Base-by-base conservation (phyloP, 92 coral and sea anemone species). In the Nematostella vectensis region DNA sequence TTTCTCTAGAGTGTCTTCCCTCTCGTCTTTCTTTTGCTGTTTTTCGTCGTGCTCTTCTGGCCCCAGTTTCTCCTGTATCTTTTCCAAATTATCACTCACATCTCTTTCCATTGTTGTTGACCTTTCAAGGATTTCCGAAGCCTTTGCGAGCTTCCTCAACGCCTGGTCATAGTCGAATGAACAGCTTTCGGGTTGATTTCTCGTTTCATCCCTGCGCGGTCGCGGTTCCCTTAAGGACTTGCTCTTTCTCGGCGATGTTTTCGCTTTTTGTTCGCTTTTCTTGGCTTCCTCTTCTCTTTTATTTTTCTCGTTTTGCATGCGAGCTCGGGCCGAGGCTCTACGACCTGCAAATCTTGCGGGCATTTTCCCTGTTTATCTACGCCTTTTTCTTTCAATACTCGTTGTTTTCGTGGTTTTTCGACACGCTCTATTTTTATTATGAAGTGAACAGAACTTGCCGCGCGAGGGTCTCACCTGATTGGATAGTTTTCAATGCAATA, bases 101-200 rank as follows among this genome's bases (percentile, higher is more conserved):
- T 71, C 84, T 58, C 62, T 61, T 47, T 85, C 95, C 31, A 85
- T 59, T 45, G 49, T 55, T 4, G 80, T 68, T 0, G 83, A 70
- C 50, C 72, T 75, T 20, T 80, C 95, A 21, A 85, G 64, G 4
- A 80, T 63, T n/a, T 65, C 78, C 16, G 84, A 70, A 15, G 83
- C 80, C 23, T 68, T 59, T 3, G 53, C 29, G 21, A 85, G 69
- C 39, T 80, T 85, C 19, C 72, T 61, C 62, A 85, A 37, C 0
- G 76, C 88, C 25, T 71, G 72, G 27, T 85, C 95, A 29, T 57
- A 85, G 47, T 59, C 81, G 1, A 49, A 56, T 38, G 47, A 50
- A n/a, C n/a, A n/a, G n/a, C n/a, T n/a, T n/a, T n/a, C n/a, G n/a
- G 12, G 68, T 57, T 1, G 51, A 58, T 19, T 62, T 50, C n/a